These are phyloP conservation scores for Macrophya alboannulata DNA, from an alignment of 2,888 invertebrate genomes.

Conservation along the genomic window DNA sequence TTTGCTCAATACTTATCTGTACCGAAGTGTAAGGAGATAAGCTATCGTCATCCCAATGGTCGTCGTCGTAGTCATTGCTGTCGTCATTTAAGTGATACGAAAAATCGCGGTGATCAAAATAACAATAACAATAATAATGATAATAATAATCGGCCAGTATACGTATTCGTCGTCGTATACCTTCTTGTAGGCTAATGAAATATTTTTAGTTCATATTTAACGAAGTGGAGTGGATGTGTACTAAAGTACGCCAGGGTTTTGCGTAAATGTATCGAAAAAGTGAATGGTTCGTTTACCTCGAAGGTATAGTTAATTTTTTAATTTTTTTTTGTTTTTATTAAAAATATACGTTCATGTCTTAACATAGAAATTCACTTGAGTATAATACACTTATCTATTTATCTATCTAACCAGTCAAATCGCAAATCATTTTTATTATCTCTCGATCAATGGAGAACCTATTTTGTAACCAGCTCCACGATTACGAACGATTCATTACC, in stretches of 20 bases:
- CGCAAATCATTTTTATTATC: neutral
- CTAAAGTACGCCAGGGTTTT: conserved; percentile 1
- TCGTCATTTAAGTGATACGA: neutral
- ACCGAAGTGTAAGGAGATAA: conserved; percentile 25
- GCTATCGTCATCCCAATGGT: neutral
- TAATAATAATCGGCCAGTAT: neutral
- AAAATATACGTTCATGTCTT: neutral
- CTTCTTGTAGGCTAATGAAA: neutral
- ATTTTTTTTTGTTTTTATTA: neutral
- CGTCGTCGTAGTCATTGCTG: neutral
- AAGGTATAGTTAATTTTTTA: conserved; percentile 47
- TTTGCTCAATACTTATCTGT: conserved; percentile 3
- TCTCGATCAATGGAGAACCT: no score
- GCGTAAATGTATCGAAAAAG: conserved; percentile 19
- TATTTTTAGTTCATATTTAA: neutral
- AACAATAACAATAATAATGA: neutral
- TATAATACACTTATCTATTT: neutral
- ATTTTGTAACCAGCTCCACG: neutral
- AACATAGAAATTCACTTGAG: no score
- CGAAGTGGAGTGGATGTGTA: neutral
- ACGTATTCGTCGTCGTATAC: neutral
- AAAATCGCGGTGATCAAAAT: neutral
- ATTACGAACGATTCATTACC: neutral
- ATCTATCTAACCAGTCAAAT: neutral
- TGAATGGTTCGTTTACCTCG: conserved; percentile 49